A percentile compares a stretch with the other conserved stretches of the same genome.
phyloP scores from a whole-genome alignment of 2,797 vertebrate genomes.

The Rhabdophis nuchalis region DNA sequence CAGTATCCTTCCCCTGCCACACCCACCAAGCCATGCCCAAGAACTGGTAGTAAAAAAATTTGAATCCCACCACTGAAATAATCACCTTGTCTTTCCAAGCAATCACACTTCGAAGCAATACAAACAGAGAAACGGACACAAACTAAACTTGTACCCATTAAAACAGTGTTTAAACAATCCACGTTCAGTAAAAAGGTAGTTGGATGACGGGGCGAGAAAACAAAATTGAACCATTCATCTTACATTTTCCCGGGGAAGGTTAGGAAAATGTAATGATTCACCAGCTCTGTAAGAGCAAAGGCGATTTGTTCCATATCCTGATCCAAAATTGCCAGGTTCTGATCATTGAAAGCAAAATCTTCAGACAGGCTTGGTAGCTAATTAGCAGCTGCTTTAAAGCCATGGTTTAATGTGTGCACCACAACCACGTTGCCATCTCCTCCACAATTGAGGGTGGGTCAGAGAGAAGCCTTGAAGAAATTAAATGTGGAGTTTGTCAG shows the following conservation, averaged over 20 bases:
- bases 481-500: neutral
- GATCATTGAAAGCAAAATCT: neutral
- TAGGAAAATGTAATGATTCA: neutral
- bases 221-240: neutral
- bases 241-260: neutral
- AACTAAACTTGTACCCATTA: neutral
- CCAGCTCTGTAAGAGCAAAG: neutral
- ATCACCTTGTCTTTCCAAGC: neutral
- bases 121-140: neutral
- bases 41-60: no score
- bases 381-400: neutral
- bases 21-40: no score
- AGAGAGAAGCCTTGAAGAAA: neutral
- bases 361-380: neutral
- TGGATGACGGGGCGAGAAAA: neutral
- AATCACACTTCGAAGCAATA: neutral
- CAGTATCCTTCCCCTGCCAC: no score
- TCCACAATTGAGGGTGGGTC: neutral
- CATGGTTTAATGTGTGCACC: neutral
- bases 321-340: neutral
- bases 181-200: neutral
- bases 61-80: neutral
- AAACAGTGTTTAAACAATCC: neutral
- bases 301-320: neutral
- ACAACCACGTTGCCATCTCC: neutral